A percentile compares a stretch with the other conserved stretches of the same genome.
Conservation (phyloP, 2,797 vertebrate genomes). For the Eospalax fontanierii region DNA sequence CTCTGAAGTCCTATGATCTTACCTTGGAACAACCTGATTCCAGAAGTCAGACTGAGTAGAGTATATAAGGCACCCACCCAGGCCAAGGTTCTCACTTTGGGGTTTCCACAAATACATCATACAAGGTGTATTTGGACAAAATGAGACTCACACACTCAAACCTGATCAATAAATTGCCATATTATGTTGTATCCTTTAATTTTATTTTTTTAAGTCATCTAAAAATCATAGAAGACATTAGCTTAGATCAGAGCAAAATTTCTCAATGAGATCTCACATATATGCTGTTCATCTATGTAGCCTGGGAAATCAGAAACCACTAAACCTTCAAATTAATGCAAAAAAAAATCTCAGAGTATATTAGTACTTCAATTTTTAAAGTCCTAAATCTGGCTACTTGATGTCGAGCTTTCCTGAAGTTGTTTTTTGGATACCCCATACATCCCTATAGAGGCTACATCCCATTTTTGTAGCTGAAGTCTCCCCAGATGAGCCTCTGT, state of each 20-base stretch:
- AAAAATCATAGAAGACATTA: background rate
- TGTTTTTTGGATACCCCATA: background rate
- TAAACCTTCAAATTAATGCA: background rate
- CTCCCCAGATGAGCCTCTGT: conserved; percentile 34
- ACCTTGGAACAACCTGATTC: conserved; percentile 14
- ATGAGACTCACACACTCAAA: background rate
- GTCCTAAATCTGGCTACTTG: background rate
- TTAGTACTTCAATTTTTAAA: conserved; percentile 5
- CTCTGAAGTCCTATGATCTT: conserved; percentile 28
- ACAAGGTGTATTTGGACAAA: conserved; percentile 18
- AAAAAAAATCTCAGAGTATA: background rate
- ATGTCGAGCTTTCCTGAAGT: background rate
- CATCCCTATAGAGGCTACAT: background rate
- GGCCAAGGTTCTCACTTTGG: background rate
- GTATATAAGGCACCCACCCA: background rate
- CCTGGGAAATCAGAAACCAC: conserved; percentile 31
- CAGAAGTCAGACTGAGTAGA: conserved; percentile 20
- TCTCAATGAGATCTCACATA: background rate
- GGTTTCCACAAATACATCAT: background rate
- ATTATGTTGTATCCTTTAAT: background rate
- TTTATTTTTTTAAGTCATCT: background rate
- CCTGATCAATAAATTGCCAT: background rate
- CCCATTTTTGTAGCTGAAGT: conserved; percentile 44
- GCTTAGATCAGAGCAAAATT: conserved; percentile 3
- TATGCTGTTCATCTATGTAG: conserved; percentile 19